Base-by-base conservation (phyloP, 1,140 invertebrate species). In the Rhagoletis zephyria region DNA sequence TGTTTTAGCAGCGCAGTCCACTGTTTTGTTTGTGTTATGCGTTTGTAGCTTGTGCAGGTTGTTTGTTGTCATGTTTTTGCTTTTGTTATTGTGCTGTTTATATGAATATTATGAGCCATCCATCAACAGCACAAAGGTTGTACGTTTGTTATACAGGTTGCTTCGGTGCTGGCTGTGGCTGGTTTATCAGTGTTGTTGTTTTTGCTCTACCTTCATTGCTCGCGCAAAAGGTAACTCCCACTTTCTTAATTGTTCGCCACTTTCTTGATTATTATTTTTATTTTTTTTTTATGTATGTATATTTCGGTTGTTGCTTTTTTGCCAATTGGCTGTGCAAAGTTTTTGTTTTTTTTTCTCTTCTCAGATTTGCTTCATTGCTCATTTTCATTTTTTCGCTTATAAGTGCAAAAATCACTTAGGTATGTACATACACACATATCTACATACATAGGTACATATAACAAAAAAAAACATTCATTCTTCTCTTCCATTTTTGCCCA, bases 61-160 rank as follows among this genome's bases (percentile, higher is more conserved):
- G 48, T 56, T n/a, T 51, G 16, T 16, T 56, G 70, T n/a, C 42
- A 45, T 48, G 67, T 85, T 10, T 81, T 87, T 40, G 65, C 42
- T 77, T 1, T 87, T 70, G 60, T 63, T 65, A 42, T 56, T 67
- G 86, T 67, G 86, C 45, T 70, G n/a, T 70, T 67, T n/a, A 42
- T 63, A 85, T 87, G 70, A 88, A 89, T 91, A 89, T 92, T 92
- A 92, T 92, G 90, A 92, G 88, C 90, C 89, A 92, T 92, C 90
- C 90, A 91, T 92, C 91, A 92, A 91, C 77, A 86, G 40, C 87
- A 88, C 42, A 63, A 87, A 48, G 10, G 48, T 48, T 56, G 48
- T 16, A 1, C 40, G 60, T 60, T 85, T 9, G 63, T 87, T 63
- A 45, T 87, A 51, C 64, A 74, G 77, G 87, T 89, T 88, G 90